These are phyloP conservation scores for Cyprinodon brontotheroides DNA, from an alignment of 2,113 vertebrate genomes.

Conservation along the genomic window DNA sequence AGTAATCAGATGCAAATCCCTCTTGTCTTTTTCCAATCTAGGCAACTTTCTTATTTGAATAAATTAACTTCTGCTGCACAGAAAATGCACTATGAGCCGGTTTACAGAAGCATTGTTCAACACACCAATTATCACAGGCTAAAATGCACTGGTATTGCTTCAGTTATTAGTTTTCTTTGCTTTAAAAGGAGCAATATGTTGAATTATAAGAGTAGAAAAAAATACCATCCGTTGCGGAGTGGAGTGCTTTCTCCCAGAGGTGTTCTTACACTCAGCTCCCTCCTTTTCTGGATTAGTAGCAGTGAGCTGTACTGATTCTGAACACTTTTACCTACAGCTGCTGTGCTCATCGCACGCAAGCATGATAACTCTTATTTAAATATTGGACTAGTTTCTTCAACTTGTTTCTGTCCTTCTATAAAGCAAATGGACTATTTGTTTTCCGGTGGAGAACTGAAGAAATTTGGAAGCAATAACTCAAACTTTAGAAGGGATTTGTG, in stretches of 20 bases:
- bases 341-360: conserved; percentile 18
- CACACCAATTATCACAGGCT: neutral
- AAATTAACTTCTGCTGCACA: neutral
- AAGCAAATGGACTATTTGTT: conserved; percentile 40
- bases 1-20: neutral
- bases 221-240: conserved; percentile 28
- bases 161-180: conserved; percentile 7
- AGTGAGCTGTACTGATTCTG: conserved; percentile 42
- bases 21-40: neutral
- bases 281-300: conserved; percentile 27
- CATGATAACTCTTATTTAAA: conserved; percentile 4
- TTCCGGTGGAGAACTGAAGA: conserved; percentile 39
- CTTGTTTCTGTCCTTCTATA: conserved; percentile 37
- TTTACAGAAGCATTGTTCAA: neutral
- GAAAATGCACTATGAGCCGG: neutral
- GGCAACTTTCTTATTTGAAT: neutral
- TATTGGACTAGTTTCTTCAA: conserved; percentile 35
- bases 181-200: conserved; percentile 23
- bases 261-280: conserved; percentile 26
- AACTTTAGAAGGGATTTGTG: conserved; percentile 1
- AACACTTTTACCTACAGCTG: conserved; percentile 50
- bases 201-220: conserved; percentile 26
- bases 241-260: conserved; percentile 41
- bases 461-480: neutral
- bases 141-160: conserved; percentile 4